Percentiles rank a stretch among this genome's conserved stretches.
These are phyloP conservation scores for Drosophila trapezifrons DNA, from an alignment of 1,140 invertebrate genomes.

Conservation along the genomic window DNA sequence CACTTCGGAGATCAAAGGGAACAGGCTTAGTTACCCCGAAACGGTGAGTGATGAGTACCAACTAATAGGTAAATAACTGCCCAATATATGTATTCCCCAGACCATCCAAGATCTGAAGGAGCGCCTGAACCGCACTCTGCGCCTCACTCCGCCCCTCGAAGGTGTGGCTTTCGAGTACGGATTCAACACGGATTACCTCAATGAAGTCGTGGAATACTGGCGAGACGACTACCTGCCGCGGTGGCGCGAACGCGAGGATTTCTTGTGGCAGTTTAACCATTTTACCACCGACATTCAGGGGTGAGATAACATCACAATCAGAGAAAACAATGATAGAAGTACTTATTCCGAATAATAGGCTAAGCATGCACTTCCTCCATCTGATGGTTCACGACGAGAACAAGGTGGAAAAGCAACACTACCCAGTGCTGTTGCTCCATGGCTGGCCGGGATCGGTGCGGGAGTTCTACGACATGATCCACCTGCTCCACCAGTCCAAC, in stretches of 20 bases:
- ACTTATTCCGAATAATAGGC: too few species aligned
- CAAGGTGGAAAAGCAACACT: slow-evolving; percentile 74
- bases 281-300: slow-evolving; percentile 90
- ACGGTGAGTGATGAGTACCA: slow-evolving; percentile 33
- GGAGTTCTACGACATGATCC: slow-evolving; percentile 93
- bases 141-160: slow-evolving; percentile 86
- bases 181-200: slow-evolving; percentile 89
- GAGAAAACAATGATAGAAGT: too few species aligned
- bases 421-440: slow-evolving; percentile 91
- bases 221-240: slow-evolving; percentile 88
- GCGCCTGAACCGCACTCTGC: slow-evolving; percentile 61
- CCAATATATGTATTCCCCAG: slow-evolving; percentile 28
- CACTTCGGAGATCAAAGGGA: slow-evolving; percentile 62
- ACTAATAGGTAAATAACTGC: background rate
- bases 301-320: slow-evolving; percentile 53
- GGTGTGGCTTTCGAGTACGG: slow-evolving; percentile 89
- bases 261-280: slow-evolving; percentile 90
- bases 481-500: slow-evolving; percentile 87
- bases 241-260: slow-evolving; percentile 88
- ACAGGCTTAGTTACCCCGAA: slow-evolving; percentile 62
- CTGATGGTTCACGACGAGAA: slow-evolving; percentile 86
- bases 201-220: slow-evolving; percentile 84
- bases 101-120: slow-evolving; percentile 62
- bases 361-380: slow-evolving; percentile 91
- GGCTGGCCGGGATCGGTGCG: slow-evolving; percentile 96